Evolutionary conservation across 2,113 vertebrate genomes (phyloP), one percentile per base, ranked within the genome.

Genomic region (Budorcas taxicolor): DNA sequence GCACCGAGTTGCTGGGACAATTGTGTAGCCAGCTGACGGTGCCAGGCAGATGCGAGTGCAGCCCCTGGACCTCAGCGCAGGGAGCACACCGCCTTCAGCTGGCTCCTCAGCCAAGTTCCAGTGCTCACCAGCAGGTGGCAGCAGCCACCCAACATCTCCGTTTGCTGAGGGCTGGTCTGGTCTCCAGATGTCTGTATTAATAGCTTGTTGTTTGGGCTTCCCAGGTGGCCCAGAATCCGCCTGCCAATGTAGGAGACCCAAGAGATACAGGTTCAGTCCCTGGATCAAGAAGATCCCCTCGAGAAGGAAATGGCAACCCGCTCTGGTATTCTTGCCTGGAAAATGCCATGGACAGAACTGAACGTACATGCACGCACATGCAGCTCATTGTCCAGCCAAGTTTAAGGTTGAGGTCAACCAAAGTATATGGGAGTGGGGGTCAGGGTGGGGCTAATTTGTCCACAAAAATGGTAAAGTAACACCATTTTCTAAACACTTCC

Each of bases 51-150:
- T 4, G 64, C 43, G 2, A 1, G 14, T 0, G n/a, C 31, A 9
- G 14, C 15, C 7, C 47, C n/a, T 3, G n/a, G 36, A 6, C 47
- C 2, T 17, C 40, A 0, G 50, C 17, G 29, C 3, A 3, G 2
- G 16, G 4, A 19, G 25, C 23, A 15, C 25, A 2, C 31, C 5
- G 0, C 62, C 53, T 36, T 15, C 43, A 5, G 50, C 62, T 0
- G 0, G 27, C 27, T 12, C 40, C 16, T 94, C 45, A 6, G 8
- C 50, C 50, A 10, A 1, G 47, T 60, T 81, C 92, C 95, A 43
- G 40, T 0, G 2, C 14, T 17, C 7, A 21, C 84, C 97, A 95
- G 90, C 74, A 97, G 96, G 92, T n/a, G 96, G 90, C 94, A 45
- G 25, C 87, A 53, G 83, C 53, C 12, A 23, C 86, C 89, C 16